A percentile compares a stretch with the other conserved stretches of the same genome.
Evolutionary conservation across 1,140 invertebrate genomes (phyloP).

Genomic region (Metaphire vulgaris): DNA sequence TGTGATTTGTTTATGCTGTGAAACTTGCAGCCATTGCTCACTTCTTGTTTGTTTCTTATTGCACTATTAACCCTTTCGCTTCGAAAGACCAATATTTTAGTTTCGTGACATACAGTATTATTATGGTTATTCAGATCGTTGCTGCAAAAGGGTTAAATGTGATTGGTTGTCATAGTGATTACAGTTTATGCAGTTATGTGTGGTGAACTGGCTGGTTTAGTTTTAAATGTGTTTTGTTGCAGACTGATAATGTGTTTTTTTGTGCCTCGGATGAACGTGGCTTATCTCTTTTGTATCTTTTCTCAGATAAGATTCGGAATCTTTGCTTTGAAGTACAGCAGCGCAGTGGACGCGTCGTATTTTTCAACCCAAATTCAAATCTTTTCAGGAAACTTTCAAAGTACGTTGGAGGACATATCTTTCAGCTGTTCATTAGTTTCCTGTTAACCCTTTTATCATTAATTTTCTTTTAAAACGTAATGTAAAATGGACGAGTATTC

Average conservation of each 20-base stretch:
- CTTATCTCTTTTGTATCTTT: background rate
- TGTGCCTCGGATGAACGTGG: background rate
- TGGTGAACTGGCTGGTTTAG: background rate
- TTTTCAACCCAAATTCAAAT: background rate
- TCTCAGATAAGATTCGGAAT: background rate
- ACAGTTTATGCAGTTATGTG: background rate
- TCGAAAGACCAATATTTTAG: no score
- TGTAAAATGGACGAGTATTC: no score
- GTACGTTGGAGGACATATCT: background rate
- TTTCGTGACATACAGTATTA: no score
- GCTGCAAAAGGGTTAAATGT: background rate
- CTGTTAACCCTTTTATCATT: background rate
- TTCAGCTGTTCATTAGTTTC: background rate
- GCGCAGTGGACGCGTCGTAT: background rate
- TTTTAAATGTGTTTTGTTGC: background rate
- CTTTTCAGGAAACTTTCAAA: background rate
- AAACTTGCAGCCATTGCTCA: background rate
- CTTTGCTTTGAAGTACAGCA: background rate
- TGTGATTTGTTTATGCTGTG: background rate
- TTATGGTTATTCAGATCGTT: background rate
- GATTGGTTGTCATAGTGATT: background rate
- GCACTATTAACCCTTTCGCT: no score
- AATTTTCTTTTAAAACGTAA: background rate
- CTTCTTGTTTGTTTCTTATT: no score
- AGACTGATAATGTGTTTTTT: background rate